Evolutionary conservation across 37 sponge, comb jelly and placozoan species (phyloP).

Genomic region (Axinella damicornis): DNA sequence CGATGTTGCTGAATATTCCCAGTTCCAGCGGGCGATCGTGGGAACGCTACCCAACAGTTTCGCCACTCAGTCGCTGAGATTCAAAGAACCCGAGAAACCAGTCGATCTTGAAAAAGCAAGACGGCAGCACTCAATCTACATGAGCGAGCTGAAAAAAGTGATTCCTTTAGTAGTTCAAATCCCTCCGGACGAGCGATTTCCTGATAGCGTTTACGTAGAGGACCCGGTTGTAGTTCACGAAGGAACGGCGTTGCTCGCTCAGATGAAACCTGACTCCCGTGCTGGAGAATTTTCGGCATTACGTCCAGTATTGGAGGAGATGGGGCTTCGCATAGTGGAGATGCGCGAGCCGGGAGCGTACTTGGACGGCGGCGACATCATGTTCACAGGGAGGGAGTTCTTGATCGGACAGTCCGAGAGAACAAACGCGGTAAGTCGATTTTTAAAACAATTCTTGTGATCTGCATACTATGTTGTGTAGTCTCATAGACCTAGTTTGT

Average conservation of each 20-base stretch:
- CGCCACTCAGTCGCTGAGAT: conserved; percentile 37
- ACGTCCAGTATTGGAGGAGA: conserved; percentile 32
- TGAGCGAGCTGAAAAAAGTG: conserved; percentile 44
- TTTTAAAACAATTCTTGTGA: too few relatives aligned
- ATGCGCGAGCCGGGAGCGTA: conserved; percentile 50
- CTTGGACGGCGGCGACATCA: conserved; percentile 85
- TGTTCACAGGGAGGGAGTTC: conserved; percentile 87
- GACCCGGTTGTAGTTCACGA: conserved; percentile 69
- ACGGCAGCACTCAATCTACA: conserved; percentile 60
- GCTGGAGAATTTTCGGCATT: conserved; percentile 46
- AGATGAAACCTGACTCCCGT: conserved; percentile 39
- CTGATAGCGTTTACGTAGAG: conserved; percentile 81
- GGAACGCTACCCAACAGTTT: conserved; percentile 42
- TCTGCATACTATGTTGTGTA: too few relatives aligned
- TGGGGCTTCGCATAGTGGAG: conserved; percentile 54
- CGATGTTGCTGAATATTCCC: conserved; percentile 40
- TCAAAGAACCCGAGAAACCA: conserved; percentile 59
- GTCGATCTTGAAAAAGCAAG: conserved; percentile 69
- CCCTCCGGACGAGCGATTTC: conserved; percentile 56
- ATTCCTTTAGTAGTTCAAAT: conserved; percentile 48
- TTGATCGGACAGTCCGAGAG: conserved; percentile 67
- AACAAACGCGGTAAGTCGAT: conserved; percentile 68
- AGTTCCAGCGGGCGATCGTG: conserved; percentile 57
- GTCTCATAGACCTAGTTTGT: too few relatives aligned
- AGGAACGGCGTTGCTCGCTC: conserved; percentile 52